Evolutionary conservation across 2,797 vertebrate species (phyloP).

Genomic region (Hippopotamyrus pictus): DNA sequence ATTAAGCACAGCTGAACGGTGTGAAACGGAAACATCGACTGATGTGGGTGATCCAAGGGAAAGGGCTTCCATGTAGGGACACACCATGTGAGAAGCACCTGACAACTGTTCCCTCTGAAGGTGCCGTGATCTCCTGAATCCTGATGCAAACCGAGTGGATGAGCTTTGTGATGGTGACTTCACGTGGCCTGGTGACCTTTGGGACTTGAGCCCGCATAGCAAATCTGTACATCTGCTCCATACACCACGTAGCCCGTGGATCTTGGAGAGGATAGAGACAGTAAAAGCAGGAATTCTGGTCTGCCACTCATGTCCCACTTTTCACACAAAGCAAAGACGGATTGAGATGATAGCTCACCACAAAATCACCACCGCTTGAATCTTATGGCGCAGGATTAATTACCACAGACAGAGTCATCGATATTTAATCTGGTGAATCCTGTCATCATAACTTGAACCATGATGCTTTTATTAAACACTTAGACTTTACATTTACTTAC

Average conservation of each 20-base stretch:
- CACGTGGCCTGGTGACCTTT: background rate
- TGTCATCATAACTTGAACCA: background rate
- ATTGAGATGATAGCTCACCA: conserved; percentile 38
- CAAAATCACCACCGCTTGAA: background rate
- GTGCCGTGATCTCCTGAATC: background rate
- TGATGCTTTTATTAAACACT: background rate
- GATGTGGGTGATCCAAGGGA: background rate
- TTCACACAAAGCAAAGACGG: conserved; percentile 40
- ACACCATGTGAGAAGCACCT: background rate
- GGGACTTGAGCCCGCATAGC: background rate
- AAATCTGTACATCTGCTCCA: conserved; percentile 35
- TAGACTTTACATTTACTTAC: background rate
- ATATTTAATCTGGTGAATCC: background rate
- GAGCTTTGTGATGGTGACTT: background rate
- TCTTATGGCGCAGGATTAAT: background rate
- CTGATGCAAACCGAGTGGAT: background rate
- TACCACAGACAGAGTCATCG: background rate
- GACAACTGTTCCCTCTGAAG: background rate
- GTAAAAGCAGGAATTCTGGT: conserved; percentile 43
- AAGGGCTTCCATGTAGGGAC: background rate
- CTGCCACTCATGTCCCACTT: conserved; percentile 35
- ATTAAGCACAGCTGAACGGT: background rate
- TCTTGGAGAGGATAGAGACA: conserved; percentile 48
- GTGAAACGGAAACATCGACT: background rate
- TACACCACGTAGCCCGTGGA: conserved; percentile 3